Evolutionary conservation across 2,797 vertebrate genomes (phyloP), one percentile per base, ranked within the genome.

Genomic region (Saxicola maurus): DNA sequence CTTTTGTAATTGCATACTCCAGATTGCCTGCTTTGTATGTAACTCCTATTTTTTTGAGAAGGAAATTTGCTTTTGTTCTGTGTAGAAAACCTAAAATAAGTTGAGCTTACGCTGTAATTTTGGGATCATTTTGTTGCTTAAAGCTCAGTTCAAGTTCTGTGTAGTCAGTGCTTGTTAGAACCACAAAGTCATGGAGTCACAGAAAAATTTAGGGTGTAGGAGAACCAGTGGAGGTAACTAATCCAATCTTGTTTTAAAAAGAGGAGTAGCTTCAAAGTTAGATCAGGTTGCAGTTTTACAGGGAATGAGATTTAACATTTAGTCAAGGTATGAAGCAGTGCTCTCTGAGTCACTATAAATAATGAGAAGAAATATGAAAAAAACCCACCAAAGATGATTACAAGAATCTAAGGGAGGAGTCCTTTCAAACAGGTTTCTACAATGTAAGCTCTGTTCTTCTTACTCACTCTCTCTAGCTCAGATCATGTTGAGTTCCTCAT

Each of bases 381-480:
- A 66, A 42, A 2, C 0, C 2, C 31, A 31, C 40, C 9, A 5
- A 27, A 67, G 24, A 8, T 79, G 6, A 8, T 74, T 27, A 28
- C 27, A 49, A 12, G 21, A 15, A 53, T 81, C 35, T 57, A 40
- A 62, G 37, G 48, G 19, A 66, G 31, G 21, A n/a, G 21, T n/a
- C n/a, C n/a, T n/a, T n/a, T n/a, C n/a, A n/a, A n/a, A n/a, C n/a
- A n/a, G n/a, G n/a, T n/a, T n/a, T 68, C 46, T 89, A 23, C 71
- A 52, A 0, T 56, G 6, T 74, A n/a, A 78, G 7, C 52, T 61
- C 27, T 79, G 5, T 56, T 31, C 38, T 0, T 0, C 23, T 64
- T 60, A 76, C 42, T 30, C 4, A 25, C 20, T 72, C 37, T 51
- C 3, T 83, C 6, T 35, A 33, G 18, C 16, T 57, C 13, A 57